These are phyloP conservation scores for Odontophorus gujanensis DNA, from an alignment of 2,113 vertebrate genomes.

Conservation along the genomic window DNA sequence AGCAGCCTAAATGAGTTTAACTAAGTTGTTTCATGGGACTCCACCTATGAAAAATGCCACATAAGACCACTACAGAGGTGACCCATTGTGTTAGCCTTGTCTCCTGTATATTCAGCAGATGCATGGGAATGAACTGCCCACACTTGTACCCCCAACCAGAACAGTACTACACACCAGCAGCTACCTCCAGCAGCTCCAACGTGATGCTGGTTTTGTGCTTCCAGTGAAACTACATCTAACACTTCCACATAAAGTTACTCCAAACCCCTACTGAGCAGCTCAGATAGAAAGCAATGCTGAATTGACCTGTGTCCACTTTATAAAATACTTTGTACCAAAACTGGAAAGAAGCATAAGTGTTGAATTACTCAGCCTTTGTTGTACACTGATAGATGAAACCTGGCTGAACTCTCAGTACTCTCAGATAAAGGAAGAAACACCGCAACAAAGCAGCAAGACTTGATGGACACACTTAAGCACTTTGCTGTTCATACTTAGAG, in stretches of 20 bases:
- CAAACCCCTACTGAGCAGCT: background rate
- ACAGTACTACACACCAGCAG: rapidly evolving
- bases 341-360: background rate
- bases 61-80: background rate
- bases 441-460: background rate
- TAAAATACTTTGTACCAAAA: background rate
- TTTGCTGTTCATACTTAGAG: background rate
- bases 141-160: background rate
- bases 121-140: background rate
- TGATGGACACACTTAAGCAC: background rate
- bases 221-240: background rate
- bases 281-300: background rate
- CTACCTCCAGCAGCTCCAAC: background rate
- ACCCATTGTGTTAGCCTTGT: background rate
- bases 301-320: rapidly evolving
- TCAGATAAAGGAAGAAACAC: background rate
- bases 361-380: background rate
- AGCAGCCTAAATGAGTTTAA: background rate
- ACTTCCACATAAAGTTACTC: background rate
- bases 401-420: background rate
- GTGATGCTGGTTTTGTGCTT: background rate
- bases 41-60: background rate
- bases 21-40: background rate
- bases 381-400: background rate
- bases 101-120: rapidly evolving